Conservation (phyloP, 2,113 vertebrate species). For the Podiceps cristatus region DNA sequence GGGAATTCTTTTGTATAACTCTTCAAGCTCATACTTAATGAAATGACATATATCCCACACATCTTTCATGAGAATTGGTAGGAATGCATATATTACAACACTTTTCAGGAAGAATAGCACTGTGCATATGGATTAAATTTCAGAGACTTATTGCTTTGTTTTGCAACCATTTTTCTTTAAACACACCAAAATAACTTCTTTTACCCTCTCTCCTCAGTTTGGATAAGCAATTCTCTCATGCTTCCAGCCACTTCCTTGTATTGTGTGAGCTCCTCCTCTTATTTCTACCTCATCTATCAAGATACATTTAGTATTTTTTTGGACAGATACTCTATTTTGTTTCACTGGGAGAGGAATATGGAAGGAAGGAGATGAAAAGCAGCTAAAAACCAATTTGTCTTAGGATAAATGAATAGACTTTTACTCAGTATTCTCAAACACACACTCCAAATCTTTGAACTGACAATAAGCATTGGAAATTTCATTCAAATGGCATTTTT, state of each 20-base stretch:
- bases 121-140: not conserved
- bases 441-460: not conserved
- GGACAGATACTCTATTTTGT: not conserved
- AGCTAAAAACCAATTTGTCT: not conserved
- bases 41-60: not conserved
- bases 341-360: not conserved
- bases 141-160: not conserved
- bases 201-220: not conserved
- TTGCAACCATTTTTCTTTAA: not conserved
- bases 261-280: not conserved
- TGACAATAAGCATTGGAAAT: not conserved
- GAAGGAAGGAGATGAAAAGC: not conserved
- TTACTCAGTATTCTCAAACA: not conserved
- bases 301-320: not conserved
- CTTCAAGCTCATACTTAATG: not conserved
- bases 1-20: not conserved
- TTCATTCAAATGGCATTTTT: conserved; percentile 19
- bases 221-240: not conserved
- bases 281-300: not conserved
- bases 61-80: not conserved
- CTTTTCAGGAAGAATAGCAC: not conserved
- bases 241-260: not conserved
- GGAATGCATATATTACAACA: not conserved
- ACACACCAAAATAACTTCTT: not conserved
- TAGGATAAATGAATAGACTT: conserved; percentile 14